Base-by-base conservation (phyloP, 2,888 invertebrate genomes). In the Ormyrus nitidulus region DNA sequence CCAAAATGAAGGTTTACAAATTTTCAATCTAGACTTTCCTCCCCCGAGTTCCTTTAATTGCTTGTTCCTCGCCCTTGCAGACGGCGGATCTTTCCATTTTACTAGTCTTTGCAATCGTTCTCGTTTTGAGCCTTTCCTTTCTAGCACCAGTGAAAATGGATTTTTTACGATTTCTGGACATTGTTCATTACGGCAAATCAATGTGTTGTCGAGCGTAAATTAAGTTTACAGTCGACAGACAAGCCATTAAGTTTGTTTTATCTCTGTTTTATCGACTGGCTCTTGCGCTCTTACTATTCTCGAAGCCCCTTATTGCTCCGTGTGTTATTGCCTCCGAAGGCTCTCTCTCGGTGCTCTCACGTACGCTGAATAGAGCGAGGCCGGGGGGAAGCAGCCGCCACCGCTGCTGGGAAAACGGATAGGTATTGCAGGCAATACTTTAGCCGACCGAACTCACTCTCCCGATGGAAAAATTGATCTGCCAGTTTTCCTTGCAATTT, bases 41-140 rank as follows among this genome's bases (percentile, higher is more conserved):
- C 84, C 85, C 86, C 85, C 85, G 85, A 86, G 85, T 85, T 84
- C 84, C 83, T 86, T 85, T 83, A 34, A 34, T 34, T 34, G 34
- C 83, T 83, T 2, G 48, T 53, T 44, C 51, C 73, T 77, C 61
- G 56, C 75, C 68, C 72, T 73, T 66, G 34, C 34, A 34, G 34
- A 3, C 34, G 34, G 2, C 34, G 34, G 34, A 34, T 34, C 61
- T 59, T 77, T 68, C 59, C 54, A 5, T 48, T 11, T 59, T 34
- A n/a, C 61, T 61, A n/a, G 54, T 54, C 34, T 80, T 77, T 56
- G 34, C 3, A 7, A 58, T 59, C 56, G 44, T 74, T 77, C 56
- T 34, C 51, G 34, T 58, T 74, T 80, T 10, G 6, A 6, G 44
- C 46, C 34, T 59, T 72, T 66, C 8, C 34, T 48, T 54, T 9